Evolutionary conservation across 2,888 invertebrate species (phyloP), one percentile per base, ranked within the genome.

Genomic region (Oligia strigilis): DNA sequence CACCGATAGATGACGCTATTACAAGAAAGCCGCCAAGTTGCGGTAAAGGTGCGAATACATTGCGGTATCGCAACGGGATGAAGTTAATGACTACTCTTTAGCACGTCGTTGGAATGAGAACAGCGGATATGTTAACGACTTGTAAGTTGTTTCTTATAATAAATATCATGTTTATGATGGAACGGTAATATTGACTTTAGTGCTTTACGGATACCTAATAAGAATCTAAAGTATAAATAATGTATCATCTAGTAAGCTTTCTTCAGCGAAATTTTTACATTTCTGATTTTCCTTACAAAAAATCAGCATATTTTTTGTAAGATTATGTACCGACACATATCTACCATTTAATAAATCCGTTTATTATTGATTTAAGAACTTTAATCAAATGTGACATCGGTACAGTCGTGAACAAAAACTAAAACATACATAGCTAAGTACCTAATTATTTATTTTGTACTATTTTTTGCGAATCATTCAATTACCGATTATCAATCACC

Each of bases 31-130:
- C 6, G 58, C 52, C 67, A 72, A 67, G 60, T 84, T 88, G 88
- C 79, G 88, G 87, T 89, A 78, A 77, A 82, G 73, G 69, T 58
- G 80, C 77, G 77, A 83, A 83, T 79, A 70, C 87, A 87, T 81
- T 88, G 89, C 86, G 87, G 84, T 88, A 64, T 78, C 49, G 75
- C 83, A 84, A 90, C 87, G 85, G 87, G 89, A 84, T 78, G 73
- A 43, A 77, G 78, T 79, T 87, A 90, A 89, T 84, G 82, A 79
- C 80, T 69, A 81, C 85, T 81, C 81, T 87, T 90, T 87, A 90
- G 64, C 88, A 85, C 81, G 17, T 86, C 74, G 69, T 82, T 85
- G 72, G 46, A 82, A 80, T 81, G 80, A 86, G 79, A 75, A 77
- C 83, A 82, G 62, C 77, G 82, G 71, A 70, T 75, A 81, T 84